Conservation (phyloP, 2,113 vertebrate species). For the Cryptotis parvus region DNA sequence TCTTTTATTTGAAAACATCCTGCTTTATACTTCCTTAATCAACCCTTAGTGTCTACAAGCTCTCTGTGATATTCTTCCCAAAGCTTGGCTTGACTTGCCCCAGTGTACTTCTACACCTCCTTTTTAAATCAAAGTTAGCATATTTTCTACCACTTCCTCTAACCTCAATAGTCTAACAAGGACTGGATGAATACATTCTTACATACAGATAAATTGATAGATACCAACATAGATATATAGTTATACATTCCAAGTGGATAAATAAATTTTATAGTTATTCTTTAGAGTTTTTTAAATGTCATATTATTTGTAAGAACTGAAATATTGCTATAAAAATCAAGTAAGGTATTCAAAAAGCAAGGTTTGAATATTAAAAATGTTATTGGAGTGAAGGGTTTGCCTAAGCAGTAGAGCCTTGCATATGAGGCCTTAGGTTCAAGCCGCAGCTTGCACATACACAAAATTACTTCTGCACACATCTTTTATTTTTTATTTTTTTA, state of each 20-base stretch:
- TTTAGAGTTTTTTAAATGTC: background rate
- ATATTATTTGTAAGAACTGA: constrained; percentile 38
- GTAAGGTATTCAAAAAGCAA: background rate
- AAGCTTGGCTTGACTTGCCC: background rate
- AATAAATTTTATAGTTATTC: background rate
- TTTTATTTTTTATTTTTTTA: no score
- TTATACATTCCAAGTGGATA: constrained; percentile 2
- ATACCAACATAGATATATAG: no score
- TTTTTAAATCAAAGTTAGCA: background rate
- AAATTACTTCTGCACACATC: no score
- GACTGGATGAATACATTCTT: constrained; percentile 46
- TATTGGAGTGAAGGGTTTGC: no score
- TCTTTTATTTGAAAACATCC: background rate
- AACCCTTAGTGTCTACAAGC: background rate
- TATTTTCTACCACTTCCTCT: background rate
- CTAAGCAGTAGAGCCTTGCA: no score
- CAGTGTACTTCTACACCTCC: no score
- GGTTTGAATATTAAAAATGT: no score
- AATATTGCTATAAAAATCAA: background rate
- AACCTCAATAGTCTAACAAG: background rate
- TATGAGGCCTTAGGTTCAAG: no score
- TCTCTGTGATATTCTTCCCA: background rate
- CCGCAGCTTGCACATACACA: no score
- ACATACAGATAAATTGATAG: no score
- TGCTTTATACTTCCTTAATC: background rate